Percentiles rank a stretch among this genome's conserved stretches.
Conservation (phyloP, 2,113 vertebrate species). For the Monarcha castaneiventris region DNA sequence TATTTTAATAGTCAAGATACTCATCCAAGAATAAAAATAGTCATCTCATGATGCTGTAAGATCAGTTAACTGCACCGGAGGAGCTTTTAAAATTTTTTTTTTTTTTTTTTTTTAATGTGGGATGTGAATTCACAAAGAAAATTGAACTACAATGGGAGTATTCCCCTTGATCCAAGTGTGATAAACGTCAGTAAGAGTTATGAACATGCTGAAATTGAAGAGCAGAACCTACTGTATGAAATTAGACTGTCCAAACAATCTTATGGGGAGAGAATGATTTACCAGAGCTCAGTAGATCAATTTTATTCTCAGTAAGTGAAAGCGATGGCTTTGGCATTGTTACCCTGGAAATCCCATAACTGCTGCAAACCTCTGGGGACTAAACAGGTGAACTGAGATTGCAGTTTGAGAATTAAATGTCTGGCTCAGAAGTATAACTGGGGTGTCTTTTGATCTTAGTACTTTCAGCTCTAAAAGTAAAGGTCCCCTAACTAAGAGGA, state of each 20-base stretch:
- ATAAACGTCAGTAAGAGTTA: slow-evolving; percentile 20
- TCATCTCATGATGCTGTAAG: not conserved
- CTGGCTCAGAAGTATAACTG: not conserved
- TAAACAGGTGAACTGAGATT: not conserved
- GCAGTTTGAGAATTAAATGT: not conserved
- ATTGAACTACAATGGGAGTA: not conserved
- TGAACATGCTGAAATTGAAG: not conserved
- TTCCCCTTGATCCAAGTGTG: slow-evolving; percentile 1
- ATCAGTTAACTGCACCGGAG: not conserved
- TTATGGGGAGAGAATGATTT: not conserved
- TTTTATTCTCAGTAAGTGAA: not conserved
- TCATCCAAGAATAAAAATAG: not conserved
- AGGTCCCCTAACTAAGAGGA: not conserved
- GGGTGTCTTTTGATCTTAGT: not conserved
- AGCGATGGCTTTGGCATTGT: not conserved
- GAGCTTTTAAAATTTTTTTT: not conserved
- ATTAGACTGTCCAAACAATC: not conserved
- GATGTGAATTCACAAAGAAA: not conserved
- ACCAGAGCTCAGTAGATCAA: not conserved
- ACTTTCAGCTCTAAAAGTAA: not conserved
- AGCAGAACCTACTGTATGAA: not conserved
- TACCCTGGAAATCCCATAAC: not conserved
- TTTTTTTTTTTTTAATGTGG: not conserved
- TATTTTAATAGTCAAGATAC: not conserved
- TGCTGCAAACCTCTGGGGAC: not conserved